phyloP scores from a whole-genome alignment of 2,797 vertebrate genomes.

The Tamandua tetradactyla region DNA sequence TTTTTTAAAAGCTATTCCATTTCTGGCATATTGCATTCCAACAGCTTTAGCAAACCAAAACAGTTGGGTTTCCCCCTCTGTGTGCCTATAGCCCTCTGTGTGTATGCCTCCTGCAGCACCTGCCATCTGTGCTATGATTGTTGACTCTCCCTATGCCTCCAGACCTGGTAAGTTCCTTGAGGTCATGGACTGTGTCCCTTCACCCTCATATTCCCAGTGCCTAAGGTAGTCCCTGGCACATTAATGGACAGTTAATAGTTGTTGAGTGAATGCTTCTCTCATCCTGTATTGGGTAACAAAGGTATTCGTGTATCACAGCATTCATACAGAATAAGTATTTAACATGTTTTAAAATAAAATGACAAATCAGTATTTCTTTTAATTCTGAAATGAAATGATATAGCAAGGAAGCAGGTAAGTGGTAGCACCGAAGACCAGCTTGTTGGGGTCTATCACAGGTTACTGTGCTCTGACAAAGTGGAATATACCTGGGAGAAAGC shows the following conservation, averaged over 20 bases:
- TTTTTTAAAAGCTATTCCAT: too few species aligned
- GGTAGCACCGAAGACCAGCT: background rate
- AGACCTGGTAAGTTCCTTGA: background rate
- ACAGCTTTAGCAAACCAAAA: too few species aligned
- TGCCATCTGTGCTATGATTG: background rate
- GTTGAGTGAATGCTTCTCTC: background rate
- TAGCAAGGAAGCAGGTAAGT: background rate
- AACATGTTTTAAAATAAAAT: background rate
- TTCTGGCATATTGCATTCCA: too few species aligned
- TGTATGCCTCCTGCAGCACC: accelerated
- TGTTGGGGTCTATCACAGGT: accelerated
- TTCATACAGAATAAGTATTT: background rate
- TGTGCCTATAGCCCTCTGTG: background rate
- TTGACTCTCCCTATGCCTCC: background rate
- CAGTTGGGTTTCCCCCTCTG: background rate
- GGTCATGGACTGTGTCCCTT: background rate
- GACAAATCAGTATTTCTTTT: background rate
- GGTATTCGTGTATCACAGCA: background rate
- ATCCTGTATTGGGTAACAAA: background rate
- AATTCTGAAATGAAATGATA: background rate
- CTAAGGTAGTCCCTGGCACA: background rate
- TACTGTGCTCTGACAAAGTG: background rate
- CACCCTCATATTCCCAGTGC: background rate
- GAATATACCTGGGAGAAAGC: accelerated
- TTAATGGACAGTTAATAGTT: background rate